A percentile compares a stretch with the other conserved stretches of the same genome.
Conservation (phyloP, 2,797 vertebrate species). For the Tachyglossus aculeatus region DNA sequence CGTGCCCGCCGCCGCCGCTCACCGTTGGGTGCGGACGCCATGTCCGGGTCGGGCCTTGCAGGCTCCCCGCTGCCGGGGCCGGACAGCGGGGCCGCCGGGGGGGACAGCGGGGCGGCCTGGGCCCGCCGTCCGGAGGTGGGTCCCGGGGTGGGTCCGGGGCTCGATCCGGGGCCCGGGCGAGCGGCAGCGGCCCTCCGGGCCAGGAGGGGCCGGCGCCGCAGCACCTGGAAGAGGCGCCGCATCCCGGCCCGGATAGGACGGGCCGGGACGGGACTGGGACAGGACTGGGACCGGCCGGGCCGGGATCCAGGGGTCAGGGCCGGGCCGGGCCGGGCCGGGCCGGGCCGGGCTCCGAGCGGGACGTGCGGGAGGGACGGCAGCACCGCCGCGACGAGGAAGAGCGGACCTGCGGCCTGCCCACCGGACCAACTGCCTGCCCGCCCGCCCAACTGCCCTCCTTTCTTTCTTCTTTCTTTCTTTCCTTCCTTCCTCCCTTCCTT, state of each 20-base stretch:
- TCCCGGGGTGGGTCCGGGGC: background rate
- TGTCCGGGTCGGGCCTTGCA: background rate
- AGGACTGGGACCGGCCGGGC: background rate
- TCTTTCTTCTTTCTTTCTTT: no score
- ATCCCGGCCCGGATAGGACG: background rate
- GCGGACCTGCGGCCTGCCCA: background rate
- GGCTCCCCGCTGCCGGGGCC: background rate
- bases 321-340: background rate
- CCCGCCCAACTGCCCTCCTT: no score
- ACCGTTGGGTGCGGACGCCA: background rate
- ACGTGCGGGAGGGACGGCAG: background rate
- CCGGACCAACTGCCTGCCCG: no score
- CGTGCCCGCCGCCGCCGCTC: background rate
- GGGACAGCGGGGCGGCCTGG: background rate
- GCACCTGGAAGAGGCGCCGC: background rate
- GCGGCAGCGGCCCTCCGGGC: accelerated
- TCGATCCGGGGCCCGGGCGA: no score
- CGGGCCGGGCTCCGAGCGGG: background rate
- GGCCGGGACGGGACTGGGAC: background rate
- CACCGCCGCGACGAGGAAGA: background rate
- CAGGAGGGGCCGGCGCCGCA: background rate
- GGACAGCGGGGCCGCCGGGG: background rate
- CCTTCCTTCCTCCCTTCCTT: no score
- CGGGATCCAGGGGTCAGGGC: no score
- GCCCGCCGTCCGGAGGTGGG: background rate